Percentiles rank a stretch among this genome's conserved stretches.
Evolutionary conservation across 2,797 vertebrate genomes (phyloP).

Genomic region (Rallus crepitans): DNA sequence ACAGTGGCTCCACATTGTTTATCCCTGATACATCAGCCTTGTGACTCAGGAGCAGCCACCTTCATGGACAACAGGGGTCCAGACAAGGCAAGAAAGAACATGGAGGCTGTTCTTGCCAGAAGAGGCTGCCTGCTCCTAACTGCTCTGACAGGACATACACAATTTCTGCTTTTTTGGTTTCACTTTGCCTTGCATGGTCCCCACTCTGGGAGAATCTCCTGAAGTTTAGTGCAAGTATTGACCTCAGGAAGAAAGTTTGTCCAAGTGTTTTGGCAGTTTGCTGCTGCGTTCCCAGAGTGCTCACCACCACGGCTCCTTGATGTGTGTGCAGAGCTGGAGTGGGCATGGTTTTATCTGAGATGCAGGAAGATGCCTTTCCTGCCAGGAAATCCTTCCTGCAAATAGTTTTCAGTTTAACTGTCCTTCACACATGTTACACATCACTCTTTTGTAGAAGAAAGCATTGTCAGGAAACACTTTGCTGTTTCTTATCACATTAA

Average conservation of each 20-base stretch:
- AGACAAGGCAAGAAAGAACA: background rate
- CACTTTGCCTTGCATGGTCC: background rate
- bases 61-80: background rate
- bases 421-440: background rate
- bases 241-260: background rate
- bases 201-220: background rate
- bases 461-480: background rate
- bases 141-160: background rate
- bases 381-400: background rate
- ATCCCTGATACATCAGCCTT: background rate
- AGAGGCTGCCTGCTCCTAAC: background rate
- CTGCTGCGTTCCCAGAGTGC: accelerated
- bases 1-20: accelerated
- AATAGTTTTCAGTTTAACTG: background rate
- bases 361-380: background rate
- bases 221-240: background rate
- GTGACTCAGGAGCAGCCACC: accelerated
- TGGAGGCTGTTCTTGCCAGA: background rate
- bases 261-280: background rate
- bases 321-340: background rate
- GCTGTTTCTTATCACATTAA: background rate
- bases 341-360: background rate
- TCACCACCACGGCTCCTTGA: background rate
- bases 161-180: background rate
- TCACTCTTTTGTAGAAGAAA: background rate